Evolutionary conservation across 1,140 invertebrate genomes (phyloP).

Genomic region (Platyura marginata): DNA sequence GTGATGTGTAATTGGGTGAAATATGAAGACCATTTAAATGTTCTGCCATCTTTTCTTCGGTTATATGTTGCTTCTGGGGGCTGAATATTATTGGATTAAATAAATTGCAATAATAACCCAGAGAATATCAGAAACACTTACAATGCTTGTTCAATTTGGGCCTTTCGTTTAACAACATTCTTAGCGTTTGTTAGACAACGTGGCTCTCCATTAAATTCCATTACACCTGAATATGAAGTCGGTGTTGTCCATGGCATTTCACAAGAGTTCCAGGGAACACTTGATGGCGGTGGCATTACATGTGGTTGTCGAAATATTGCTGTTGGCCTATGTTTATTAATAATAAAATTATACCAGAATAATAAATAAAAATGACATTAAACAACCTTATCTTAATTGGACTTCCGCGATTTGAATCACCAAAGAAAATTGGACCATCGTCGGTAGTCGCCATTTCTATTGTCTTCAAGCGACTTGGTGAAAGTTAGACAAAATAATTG

Average conservation of each 20-base stretch:
- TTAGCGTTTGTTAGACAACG: neutral
- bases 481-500: no score
- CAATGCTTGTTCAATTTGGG: neutral
- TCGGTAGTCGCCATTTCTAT: no score
- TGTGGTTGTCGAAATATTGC: neutral
- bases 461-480: no score
- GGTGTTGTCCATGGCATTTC: neutral
- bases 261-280: neutral
- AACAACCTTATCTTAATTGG: no score
- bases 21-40: conserved; percentile 54
- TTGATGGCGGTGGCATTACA: neutral
- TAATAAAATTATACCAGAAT: no score
- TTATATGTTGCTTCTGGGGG: conserved; percentile 48
- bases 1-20: conserved; percentile 27
- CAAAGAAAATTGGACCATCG: no score
- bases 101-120: neutral
- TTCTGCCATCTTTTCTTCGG: conserved; percentile 61
- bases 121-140: neutral
- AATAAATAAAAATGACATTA: no score
- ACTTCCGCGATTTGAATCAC: no score
- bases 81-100: neutral
- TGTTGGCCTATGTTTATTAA: neutral
- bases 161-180: neutral
- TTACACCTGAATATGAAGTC: neutral
- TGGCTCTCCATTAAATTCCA: neutral